Evolutionary conservation across 2,888 invertebrate species (phyloP).

Genomic region (Drosophila nr. medialis): DNA sequence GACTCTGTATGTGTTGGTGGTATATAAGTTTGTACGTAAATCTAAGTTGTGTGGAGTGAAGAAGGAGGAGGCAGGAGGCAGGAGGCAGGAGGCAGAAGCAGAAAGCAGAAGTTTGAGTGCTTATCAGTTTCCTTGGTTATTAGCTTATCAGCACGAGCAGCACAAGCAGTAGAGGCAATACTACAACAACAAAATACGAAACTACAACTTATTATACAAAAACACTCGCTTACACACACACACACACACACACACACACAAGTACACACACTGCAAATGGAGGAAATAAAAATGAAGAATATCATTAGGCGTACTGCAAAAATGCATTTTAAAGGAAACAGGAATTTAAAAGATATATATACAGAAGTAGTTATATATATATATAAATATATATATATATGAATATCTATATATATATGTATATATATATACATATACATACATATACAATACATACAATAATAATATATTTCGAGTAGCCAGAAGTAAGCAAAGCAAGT

Average conservation of each 20-base stretch:
- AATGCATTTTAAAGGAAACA: slow-evolving; percentile 77
- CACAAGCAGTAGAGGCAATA: slow-evolving; percentile 57
- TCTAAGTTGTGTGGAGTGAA: background rate
- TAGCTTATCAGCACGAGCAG: slow-evolving; percentile 35
- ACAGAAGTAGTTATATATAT: slow-evolving; percentile 56
- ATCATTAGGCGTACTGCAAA: slow-evolving; percentile 79
- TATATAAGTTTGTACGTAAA: slow-evolving; percentile 1
- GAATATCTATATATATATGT: slow-evolving; percentile 43
- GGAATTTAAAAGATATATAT: slow-evolving; percentile 78
- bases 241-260: slow-evolving; percentile 21
- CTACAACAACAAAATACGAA: background rate
- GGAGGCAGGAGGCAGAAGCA: background rate
- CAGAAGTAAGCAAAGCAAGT: slow-evolving; percentile 63
- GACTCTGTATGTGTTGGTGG: background rate
- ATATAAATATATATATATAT: slow-evolving; percentile 46
- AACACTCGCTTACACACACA: slow-evolving; percentile 19
- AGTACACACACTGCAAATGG: slow-evolving; percentile 25
- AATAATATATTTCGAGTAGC: slow-evolving; percentile 60
- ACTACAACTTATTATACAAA: slow-evolving; percentile 32
- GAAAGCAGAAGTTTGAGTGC: slow-evolving; percentile 16
- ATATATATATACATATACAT: slow-evolving; percentile 43
- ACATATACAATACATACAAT: slow-evolving; percentile 62
- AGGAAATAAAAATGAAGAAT: slow-evolving; percentile 49
- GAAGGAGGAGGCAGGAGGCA: background rate
- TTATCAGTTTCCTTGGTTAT: slow-evolving; percentile 41